Percentiles rank a stretch among this genome's conserved stretches.
These are phyloP conservation scores for Pycnomerus fuliginosus DNA, from an alignment of 2,888 invertebrate species.

Conservation along the genomic window DNA sequence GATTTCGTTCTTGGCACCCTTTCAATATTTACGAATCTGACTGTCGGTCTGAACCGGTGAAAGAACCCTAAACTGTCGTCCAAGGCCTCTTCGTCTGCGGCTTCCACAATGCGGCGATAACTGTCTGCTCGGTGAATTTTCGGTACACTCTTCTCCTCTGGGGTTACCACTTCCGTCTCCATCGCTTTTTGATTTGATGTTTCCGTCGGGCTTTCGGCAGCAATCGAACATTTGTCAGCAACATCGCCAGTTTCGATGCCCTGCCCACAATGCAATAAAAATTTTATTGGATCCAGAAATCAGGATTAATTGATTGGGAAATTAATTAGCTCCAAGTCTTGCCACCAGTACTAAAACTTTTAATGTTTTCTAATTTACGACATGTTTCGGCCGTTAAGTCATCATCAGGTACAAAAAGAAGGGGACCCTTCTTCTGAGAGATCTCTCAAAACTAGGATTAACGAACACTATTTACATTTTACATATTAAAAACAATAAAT, in stretches of 20 bases:
- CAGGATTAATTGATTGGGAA: conserved; percentile 2
- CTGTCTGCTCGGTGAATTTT: conserved; percentile 58
- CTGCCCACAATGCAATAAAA: conserved; percentile 53
- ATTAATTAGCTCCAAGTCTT: conserved; percentile 3
- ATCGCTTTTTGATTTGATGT: conserved; percentile 46
- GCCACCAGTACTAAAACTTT: too few species aligned
- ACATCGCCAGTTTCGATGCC: conserved; percentile 55
- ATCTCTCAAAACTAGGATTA: too few species aligned
- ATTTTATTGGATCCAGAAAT: conserved; percentile 10
- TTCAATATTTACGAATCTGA: conserved; percentile 50
- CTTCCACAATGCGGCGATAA: conserved; percentile 51
- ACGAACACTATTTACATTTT: background rate
- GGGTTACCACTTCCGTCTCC: conserved; percentile 46
- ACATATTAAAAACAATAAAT: background rate
- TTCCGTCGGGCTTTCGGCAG: conserved; percentile 43
- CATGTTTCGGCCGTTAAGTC: too few species aligned
- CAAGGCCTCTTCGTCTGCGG: conserved; percentile 39
- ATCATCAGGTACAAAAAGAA: too few species aligned
- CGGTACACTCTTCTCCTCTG: conserved; percentile 56
- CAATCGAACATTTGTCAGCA: conserved; percentile 58
- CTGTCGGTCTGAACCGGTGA: conserved; percentile 48
- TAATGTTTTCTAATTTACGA: too few species aligned
- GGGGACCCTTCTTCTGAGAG: too few species aligned
- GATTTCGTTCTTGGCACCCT: conserved; percentile 47
- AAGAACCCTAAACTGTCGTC: conserved; percentile 46